Base-by-base conservation (phyloP, 2,797 vertebrate species). In the Acipenser ruthenus region DNA sequence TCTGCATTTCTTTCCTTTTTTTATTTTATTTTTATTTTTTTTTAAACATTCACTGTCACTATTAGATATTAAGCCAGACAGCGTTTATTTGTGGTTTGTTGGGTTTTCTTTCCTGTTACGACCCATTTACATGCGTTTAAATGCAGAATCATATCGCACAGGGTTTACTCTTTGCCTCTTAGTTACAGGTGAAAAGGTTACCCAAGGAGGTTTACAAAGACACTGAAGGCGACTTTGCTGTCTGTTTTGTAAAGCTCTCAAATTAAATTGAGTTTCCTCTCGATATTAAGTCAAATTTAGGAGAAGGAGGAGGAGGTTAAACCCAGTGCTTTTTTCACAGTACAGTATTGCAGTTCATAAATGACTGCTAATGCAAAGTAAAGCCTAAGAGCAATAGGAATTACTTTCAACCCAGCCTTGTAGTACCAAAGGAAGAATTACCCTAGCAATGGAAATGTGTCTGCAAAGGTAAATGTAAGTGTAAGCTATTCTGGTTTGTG, bases 391-490 rank as follows among this genome's bases (percentile, higher is more conserved):
- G 13, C 62, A 53, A 64, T 60, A 70, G 65, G 68, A 80, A 70
- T 76, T 75, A 79, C 75, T 79, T 83, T 82, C 79, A 73, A 83
- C 37, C 37, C 37, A 37, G 37, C 37, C 80, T 81, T 64, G 70
- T 79, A 82, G 81, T 84, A 88, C 88, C 89, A 88, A 91, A 90
- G 87, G 88, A 72, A 53, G 78, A 74, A 67, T 12, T 37, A 10
- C 60, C 60, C 70, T 74, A 10, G 66, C 66, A 66, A 37, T 37
- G 53, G 71, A 77, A 73, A 75, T 55, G 6, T 55, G 52, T 55
- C 52, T 55, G n/a, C 52, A 60, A 67, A 69, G 68, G 75, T 87
- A 85, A 82, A 81, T 86, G 85, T 90, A 83, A 81, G 82, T 15
- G 47, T 68, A 60, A 65, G 53, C 62, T 50, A 50, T 68, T 69